phyloP scores from a whole-genome alignment of 2,888 invertebrate genomes.

The Tinea pellionella region DNA sequence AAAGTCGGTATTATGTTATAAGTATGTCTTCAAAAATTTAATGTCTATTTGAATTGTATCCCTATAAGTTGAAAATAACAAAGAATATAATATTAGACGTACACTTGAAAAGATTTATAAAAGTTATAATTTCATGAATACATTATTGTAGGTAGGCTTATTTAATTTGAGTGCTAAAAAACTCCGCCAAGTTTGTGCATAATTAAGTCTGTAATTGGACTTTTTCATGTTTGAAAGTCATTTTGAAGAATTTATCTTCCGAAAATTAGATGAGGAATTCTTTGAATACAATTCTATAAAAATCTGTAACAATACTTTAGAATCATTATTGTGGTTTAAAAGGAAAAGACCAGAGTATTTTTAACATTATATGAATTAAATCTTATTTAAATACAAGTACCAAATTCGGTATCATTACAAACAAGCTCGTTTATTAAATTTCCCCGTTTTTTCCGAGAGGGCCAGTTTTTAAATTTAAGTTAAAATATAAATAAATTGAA shows the following conservation, averaged over 20 bases:
- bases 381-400: background rate
- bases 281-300: slow-evolving; percentile 3
- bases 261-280: slow-evolving; percentile 8
- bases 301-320: background rate
- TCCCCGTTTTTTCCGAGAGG: too few species aligned
- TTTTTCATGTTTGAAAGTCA: slow-evolving; percentile 13
- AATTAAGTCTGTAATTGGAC: slow-evolving; percentile 20
- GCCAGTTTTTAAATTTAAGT: too few species aligned
- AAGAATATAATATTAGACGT: background rate
- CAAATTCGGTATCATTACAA: too few species aligned
- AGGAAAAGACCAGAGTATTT: background rate
- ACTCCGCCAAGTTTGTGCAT: slow-evolving; percentile 18
- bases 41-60: background rate
- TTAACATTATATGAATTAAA: background rate
- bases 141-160: slow-evolving; percentile 11
- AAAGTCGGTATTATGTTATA: too few species aligned
- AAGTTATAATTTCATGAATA: slow-evolving; percentile 12
- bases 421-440: too few species aligned
- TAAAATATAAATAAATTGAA: too few species aligned
- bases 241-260: slow-evolving; percentile 14
- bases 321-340: background rate
- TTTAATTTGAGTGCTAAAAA: slow-evolving; percentile 4
- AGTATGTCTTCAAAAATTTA: too few species aligned
- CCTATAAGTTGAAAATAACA: background rate
- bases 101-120: background rate